These are phyloP conservation scores for Lethenteron camtschaticum DNA, from an alignment of 2,113 vertebrate species.

Conservation along the genomic window DNA sequence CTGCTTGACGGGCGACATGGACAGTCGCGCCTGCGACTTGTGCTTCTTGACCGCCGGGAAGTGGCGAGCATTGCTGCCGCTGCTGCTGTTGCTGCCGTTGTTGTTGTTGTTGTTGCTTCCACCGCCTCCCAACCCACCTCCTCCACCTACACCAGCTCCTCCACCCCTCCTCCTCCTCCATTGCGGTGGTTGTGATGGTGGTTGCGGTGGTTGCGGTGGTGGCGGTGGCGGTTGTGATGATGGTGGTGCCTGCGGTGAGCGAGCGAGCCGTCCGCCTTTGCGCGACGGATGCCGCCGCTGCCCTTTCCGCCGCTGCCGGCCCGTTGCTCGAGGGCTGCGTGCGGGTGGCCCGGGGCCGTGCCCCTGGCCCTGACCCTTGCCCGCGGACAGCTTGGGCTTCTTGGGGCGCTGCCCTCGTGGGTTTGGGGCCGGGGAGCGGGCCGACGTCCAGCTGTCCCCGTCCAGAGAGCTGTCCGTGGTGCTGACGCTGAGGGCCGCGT, in stretches of 20 bases:
- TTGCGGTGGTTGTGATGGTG: no score
- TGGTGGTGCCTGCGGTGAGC: neutral
- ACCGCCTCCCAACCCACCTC: neutral
- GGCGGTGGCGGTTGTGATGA: neutral
- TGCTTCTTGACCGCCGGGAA: neutral
- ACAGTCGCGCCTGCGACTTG: neutral
- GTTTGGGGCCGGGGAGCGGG: conserved; percentile 11
- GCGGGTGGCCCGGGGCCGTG: conserved; percentile 7
- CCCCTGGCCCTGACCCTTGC: conserved; percentile 10
- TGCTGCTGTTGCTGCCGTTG: no score
- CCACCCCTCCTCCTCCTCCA: conserved; percentile 3
- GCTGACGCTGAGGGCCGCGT: neutral
- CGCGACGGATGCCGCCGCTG: neutral
- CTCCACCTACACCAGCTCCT: neutral
- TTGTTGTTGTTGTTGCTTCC: no score
- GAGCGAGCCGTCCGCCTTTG: neutral
- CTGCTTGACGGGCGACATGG: conserved; percentile 2
- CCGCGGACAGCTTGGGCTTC: conserved; percentile 9
- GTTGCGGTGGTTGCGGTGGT: no score
- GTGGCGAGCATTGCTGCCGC: no score
- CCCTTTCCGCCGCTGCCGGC: neutral
- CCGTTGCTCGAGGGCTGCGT: conserved; percentile 9
- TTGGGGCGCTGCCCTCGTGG: conserved; percentile 9
- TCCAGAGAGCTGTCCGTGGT: neutral
- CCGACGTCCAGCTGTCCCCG: conserved; percentile 13